These are phyloP conservation scores for Himantopus leucocephalus DNA, from an alignment of 2,113 vertebrate genomes.

Conservation along the genomic window DNA sequence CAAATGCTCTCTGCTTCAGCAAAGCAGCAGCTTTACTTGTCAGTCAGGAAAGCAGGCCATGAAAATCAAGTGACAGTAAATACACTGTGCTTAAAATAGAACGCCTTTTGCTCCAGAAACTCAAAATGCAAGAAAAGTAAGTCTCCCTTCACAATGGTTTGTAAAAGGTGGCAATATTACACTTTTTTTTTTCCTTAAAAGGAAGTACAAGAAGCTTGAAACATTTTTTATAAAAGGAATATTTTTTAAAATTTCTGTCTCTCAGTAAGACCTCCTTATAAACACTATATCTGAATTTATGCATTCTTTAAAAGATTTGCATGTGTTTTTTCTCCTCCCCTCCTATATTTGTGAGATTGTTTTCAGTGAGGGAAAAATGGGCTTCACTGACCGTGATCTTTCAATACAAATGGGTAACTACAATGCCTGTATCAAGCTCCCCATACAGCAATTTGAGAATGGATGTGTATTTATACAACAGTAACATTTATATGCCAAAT, in stretches of 20 bases:
- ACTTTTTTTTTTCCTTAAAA: not conserved
- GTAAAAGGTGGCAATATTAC: not conserved
- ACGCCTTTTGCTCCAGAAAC: slow-evolving; percentile 41
- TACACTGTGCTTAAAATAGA: slow-evolving; percentile 43
- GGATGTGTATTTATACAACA: not conserved
- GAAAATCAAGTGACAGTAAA: slow-evolving; percentile 8
- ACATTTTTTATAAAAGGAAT: not conserved
- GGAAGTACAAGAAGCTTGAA: not conserved
- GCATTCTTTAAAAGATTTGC: not conserved
- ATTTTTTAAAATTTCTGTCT: not conserved
- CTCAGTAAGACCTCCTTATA: not conserved
- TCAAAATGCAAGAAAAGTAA: not conserved
- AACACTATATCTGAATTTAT: not conserved
- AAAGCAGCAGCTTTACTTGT: slow-evolving; percentile 49
- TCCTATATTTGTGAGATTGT: not conserved
- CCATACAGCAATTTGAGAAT: not conserved
- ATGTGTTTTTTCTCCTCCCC: not conserved
- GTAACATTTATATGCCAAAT: not conserved
- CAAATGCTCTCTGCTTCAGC: not conserved
- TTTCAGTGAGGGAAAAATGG: not conserved
- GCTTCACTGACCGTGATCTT: not conserved
- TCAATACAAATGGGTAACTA: not conserved
- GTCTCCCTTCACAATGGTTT: not conserved
- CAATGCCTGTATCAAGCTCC: not conserved
- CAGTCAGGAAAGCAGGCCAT: slow-evolving; percentile 17